Evolutionary conservation across 1,140 invertebrate species (phyloP), one percentile per base, ranked within the genome.

Genomic region (Drosophila sturtevanti): DNA sequence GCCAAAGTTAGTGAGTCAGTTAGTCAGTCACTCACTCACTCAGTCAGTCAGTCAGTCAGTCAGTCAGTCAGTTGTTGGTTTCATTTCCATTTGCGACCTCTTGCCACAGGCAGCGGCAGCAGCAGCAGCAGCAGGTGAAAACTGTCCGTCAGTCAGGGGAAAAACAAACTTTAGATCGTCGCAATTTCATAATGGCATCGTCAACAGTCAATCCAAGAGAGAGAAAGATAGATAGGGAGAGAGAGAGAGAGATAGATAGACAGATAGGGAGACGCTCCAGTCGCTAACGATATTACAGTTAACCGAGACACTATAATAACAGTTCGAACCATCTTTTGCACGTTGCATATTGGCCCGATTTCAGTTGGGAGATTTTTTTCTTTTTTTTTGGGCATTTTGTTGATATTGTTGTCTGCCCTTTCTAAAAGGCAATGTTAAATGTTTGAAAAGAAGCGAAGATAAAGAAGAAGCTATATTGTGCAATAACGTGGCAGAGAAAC

Each of bases 111-210:
- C 24, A 4, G 24, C 24, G 4, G 24, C 63, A 70, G 66, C 82
- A 86, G 60, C 24, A 4, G 24, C 24, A 24, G 24, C 63, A 70
- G 66, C 82, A 86, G 82, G 82, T 87, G 82, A 86, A 86, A 86
- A 86, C 82, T 87, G 82, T 68, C 52, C 52, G 54, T 64, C 78
- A 74, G 41, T 16, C 16, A 24, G 24, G 2, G 75, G 58, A 63
- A 81, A 87, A 87, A 86, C 82, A 86, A 86, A 87, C 82, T 87
- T 79, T 75, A 79, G 67, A 86, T 24, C 34, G 60, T 51, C 18
- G 76, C 79, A 79, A 79, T 87, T 87, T 87, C 82, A 84, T 87
- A 87, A 87, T 87, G 82, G 84, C 82, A 72, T 82, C 82, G 82
- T 72, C 81, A 75, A 56, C 27, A 74, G 65, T 72, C 64, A 63